Evolutionary conservation across 1,140 invertebrate genomes (phyloP), one percentile per base, ranked within the genome.

Genomic region (Polypedilum pembai): DNA sequence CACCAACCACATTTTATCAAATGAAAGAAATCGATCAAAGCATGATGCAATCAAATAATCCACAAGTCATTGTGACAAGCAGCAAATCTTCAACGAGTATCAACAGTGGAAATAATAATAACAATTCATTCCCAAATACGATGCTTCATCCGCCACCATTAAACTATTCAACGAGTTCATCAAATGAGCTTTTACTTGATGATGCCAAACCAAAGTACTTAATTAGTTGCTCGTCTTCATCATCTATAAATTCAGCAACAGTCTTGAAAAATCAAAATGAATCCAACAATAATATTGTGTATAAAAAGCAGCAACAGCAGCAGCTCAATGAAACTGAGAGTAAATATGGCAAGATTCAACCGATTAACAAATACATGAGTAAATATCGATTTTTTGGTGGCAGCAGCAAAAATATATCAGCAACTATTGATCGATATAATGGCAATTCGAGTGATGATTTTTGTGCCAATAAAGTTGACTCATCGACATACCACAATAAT

Each of bases 11-110:
- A 18, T 69, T 69, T 18, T 69, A 69, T 69, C 65, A 69, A 69
- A 69, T 69, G 65, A 69, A 69, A 69, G 65, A 69, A 69, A 69
- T 69, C 20, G 65, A 69, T 69, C 65, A 69, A 20, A 69, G 65
- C 17, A 69, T 69, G 65, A 69, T 69, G 65, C 65, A 69, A 69
- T 69, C 65, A 69, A 69, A 20, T 21, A 69, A 69, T 69, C 65
- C 65, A 10, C 17, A 18, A 69, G 17, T 20, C 20, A 69, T 69
- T 69, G 65, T 69, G 18, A 69, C 65, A 18, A 69, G 65, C 20
- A 69, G 65, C 18, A 69, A 69, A 20, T 69, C 65, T n/a, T 18
- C 65, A 20, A 69, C 65, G 8, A 69, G 65, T 10, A 69, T 69
- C 18, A 69, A 69, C 17, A 56, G 45, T 56, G n/a, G 45, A n/a